A percentile compares a stretch with the other conserved stretches of the same genome.
Conservation (phyloP, 2,797 vertebrate genomes). For the Spinibarbus caldwelli region DNA sequence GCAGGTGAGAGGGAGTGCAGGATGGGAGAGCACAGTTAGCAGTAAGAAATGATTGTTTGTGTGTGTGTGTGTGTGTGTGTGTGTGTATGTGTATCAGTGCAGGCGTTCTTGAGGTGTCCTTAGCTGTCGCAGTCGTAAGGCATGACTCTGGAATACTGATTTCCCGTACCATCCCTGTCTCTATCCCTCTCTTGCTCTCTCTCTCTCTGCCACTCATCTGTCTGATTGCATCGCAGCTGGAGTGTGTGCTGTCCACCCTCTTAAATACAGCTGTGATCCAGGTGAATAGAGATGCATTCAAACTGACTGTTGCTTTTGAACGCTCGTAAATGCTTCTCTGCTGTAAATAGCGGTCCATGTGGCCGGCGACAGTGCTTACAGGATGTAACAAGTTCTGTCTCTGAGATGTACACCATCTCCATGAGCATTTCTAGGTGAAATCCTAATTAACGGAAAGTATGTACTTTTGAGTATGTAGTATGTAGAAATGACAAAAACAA, state of each 20-base stretch:
- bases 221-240: conserved; percentile 34
- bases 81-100: conserved; percentile 43
- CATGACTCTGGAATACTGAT: conserved; percentile 54
- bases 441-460: neutral
- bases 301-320: conserved; percentile 3
- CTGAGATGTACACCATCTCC: neutral
- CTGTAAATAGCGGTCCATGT: neutral
- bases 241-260: conserved; percentile 29
- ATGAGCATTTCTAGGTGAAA: neutral
- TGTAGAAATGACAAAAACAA: neutral
- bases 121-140: conserved; percentile 49
- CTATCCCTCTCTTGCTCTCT: conserved; percentile 13
- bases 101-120: conserved; percentile 50
- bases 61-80: conserved; percentile 25
- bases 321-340: neutral
- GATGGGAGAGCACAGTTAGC: conserved; percentile 21
- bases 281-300: conserved; percentile 36
- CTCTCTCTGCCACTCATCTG: conserved; percentile 21
- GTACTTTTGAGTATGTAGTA: neutral
- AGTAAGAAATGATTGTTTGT: conserved; percentile 29
- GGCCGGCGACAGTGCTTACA: no score
- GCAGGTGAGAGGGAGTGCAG: conserved; percentile 12
- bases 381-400: neutral
- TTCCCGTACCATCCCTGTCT: conserved; percentile 22
- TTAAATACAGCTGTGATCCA: conserved; percentile 38